Base-by-base conservation (phyloP, 2,797 vertebrate genomes). In the Diplodus puntazzo region DNA sequence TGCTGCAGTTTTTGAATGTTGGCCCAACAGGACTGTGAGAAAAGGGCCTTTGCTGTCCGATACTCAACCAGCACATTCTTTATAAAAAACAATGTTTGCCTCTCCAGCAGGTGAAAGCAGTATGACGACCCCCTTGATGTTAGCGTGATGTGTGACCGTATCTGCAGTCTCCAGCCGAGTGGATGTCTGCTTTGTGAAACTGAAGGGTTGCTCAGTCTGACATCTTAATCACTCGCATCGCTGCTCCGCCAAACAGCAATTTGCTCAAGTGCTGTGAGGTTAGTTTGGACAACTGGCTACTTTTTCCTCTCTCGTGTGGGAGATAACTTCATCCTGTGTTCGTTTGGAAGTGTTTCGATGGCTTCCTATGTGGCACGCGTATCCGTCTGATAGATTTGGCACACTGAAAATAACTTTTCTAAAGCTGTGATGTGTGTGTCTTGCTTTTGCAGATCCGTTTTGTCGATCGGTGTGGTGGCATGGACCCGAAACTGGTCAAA, bases 81-180 rank as follows among this genome's bases (percentile, higher is more conserved):
- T 30, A 59, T 42, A 21, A 81, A 81, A 76, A 69, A 3, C 13
- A 65, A 1, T 65, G 17, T 34, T 55, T 60, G 16, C 54, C 62
- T 64, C 52, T 34, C 17, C 53, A 27, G 39, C 59, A 1, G 1
- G 1, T 18, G 42, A 39, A 25, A n/a, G 25, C 39, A 13, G 34
- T 11, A n/a, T 8, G 39, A 54, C 21, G 63, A 58, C 66, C 0
- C 0, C 23, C 30, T 1, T 53, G 54, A 59, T 62, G 18, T 69
- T 67, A 3, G 25, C 3, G 39, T n/a, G 39, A 58, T 39, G 69
- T 54, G 30, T 5, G 27, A 42, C 1, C 11, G 30, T 34, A 39
- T 8, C 2, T 21, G 30, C 30, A 2, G 9, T 8, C 34, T 67
- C 3, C 48, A 9, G 45, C 62, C 11, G 42, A 63, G 74, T 23